Evolutionary conservation across 2,797 vertebrate genomes (phyloP).

Genomic region (Lepus townsendii): DNA sequence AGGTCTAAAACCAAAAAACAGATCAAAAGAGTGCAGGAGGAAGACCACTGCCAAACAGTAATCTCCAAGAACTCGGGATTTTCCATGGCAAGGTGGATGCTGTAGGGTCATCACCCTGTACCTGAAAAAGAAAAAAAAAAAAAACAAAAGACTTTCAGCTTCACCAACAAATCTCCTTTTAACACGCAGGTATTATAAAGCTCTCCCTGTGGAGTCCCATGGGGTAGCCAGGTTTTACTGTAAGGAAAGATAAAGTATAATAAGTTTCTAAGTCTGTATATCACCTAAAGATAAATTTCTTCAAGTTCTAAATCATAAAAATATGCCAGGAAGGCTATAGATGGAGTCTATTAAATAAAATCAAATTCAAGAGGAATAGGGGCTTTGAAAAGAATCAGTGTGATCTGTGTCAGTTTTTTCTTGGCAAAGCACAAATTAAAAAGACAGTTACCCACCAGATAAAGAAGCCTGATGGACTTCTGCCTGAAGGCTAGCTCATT

Average conservation of each 20-base stretch:
- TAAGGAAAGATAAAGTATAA: conserved; percentile 45
- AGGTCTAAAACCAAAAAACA: background rate
- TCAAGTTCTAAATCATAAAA: conserved; percentile 58
- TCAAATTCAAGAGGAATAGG: conserved; percentile 2
- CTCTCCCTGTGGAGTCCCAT: background rate
- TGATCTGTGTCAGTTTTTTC: conserved; percentile 12
- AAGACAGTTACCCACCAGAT: background rate
- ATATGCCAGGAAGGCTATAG: conserved; percentile 6
- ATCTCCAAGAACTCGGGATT: conserved; percentile 95
- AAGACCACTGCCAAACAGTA: conserved; percentile 96
- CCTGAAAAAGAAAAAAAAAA: conserved; percentile 38
- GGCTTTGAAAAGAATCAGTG: background rate
- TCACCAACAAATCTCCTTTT: conserved; percentile 23
- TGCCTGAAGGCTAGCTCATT: background rate
- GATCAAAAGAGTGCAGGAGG: conserved; percentile 95
- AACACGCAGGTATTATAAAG: background rate
- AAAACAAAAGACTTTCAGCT: conserved; percentile 2
- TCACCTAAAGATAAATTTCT: conserved; percentile 29
- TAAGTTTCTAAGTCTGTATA: conserved; percentile 44
- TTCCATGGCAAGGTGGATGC: conserved; percentile 91
- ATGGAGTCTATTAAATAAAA: conserved; percentile 18
- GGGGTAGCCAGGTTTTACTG: conserved; percentile 74
- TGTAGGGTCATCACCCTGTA: conserved; percentile 79
- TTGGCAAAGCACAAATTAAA: conserved; percentile 28
- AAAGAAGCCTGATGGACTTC: background rate